These are phyloP conservation scores for Ailuropoda melanoleuca DNA, from an alignment of 2,113 vertebrate genomes.

Conservation along the genomic window DNA sequence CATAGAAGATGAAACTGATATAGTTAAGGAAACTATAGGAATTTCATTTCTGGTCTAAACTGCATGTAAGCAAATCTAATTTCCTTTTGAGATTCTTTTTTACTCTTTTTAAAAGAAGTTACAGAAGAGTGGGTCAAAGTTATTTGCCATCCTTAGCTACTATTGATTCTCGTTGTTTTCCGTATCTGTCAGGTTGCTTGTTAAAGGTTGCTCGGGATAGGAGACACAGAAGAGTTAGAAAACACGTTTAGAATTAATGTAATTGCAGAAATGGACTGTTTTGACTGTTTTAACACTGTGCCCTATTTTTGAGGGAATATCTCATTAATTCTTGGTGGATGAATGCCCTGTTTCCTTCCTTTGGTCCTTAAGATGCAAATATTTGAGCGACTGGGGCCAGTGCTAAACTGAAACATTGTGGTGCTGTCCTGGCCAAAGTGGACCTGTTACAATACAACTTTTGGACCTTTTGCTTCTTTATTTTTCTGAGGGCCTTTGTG, in stretches of 20 bases:
- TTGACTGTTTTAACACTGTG: neutral
- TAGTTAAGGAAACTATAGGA: neutral
- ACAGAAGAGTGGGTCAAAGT: neutral
- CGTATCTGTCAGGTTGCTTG: neutral
- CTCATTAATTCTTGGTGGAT: neutral
- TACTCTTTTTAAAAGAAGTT: neutral
- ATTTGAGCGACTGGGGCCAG: neutral
- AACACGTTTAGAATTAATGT: neutral
- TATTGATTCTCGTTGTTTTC: neutral
- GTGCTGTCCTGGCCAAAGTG: neutral
- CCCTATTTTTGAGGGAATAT: neutral
- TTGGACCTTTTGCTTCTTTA: neutral
- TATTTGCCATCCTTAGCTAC: neutral
- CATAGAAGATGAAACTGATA: neutral
- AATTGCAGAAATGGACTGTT: neutral
- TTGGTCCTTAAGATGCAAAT: neutral
- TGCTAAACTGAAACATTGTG: rapidly evolving
- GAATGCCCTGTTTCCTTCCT: neutral
- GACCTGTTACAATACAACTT: rapidly evolving
- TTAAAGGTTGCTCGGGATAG: neutral
- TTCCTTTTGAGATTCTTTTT: neutral
- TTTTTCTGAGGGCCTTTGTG: neutral
- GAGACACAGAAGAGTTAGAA: neutral
- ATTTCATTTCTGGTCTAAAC: neutral
- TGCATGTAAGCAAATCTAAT: neutral